Conservation (phyloP, 2,113 vertebrate species). For the Cephalophus harveyi region DNA sequence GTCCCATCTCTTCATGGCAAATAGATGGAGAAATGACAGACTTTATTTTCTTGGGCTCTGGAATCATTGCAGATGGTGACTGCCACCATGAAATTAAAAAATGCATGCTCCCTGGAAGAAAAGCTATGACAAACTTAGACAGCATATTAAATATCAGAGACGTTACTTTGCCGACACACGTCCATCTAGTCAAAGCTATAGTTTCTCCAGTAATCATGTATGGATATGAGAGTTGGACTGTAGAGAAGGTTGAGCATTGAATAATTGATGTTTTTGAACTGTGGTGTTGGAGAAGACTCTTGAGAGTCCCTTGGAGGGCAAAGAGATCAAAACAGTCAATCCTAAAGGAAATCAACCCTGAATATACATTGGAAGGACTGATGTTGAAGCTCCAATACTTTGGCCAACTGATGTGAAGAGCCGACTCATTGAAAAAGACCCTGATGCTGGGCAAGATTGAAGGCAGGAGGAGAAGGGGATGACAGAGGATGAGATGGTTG, state of each 20-base stretch:
- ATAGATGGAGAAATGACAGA: neutral
- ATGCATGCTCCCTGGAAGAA: neutral
- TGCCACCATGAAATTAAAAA: neutral
- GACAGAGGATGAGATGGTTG: neutral
- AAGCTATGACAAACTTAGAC: neutral
- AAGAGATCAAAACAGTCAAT: neutral
- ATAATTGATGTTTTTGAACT: neutral
- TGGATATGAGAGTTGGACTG: neutral
- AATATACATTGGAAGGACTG: neutral
- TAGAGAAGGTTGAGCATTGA: neutral
- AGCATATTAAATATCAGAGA: neutral
- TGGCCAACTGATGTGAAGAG: neutral
- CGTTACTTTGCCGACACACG: neutral
- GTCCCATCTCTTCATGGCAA: neutral
- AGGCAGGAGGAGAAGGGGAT: neutral
- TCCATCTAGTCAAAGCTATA: neutral
- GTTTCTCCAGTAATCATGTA: neutral
- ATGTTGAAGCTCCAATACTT: neutral
- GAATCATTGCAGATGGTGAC: neutral
- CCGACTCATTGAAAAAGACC: neutral
- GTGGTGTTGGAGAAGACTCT: neutral
- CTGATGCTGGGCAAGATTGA: neutral
- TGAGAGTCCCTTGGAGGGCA: neutral
- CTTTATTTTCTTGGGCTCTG: neutral
- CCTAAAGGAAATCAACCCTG: neutral